Conservation (phyloP, 2,113 vertebrate genomes). For the Gasterosteus nipponicus region DNA sequence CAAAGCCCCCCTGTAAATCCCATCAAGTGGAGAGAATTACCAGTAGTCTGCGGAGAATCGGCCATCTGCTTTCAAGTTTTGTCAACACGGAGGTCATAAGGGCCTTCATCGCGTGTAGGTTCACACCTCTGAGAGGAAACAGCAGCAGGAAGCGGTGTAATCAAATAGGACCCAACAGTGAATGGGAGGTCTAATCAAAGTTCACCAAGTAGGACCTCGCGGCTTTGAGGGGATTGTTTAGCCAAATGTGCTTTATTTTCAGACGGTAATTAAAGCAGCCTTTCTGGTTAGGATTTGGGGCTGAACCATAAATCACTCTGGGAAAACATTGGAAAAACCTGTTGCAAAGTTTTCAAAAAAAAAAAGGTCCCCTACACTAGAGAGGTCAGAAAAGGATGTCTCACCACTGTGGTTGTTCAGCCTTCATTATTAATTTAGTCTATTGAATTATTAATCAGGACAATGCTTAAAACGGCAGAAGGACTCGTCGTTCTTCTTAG, state of each 20-base stretch:
- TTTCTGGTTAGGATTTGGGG: background rate
- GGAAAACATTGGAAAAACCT: conserved; percentile 51
- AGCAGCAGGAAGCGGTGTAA: background rate
- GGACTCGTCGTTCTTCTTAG: conserved; percentile 57
- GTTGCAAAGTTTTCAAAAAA: conserved; percentile 54
- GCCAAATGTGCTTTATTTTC: conserved; percentile 16
- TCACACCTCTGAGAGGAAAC: conserved; percentile 14
- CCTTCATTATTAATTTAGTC: conserved; percentile 75
- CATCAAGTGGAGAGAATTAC: conserved; percentile 62
- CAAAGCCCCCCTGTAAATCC: conserved; percentile 63
- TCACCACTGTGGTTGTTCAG: conserved; percentile 68
- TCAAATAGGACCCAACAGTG: background rate
- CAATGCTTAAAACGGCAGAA: conserved; percentile 61
- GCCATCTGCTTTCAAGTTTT: conserved; percentile 51
- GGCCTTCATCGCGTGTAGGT: conserved; percentile 19
- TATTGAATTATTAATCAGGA: conserved; percentile 70
- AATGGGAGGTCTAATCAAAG: conserved; percentile 7
- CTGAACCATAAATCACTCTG: background rate
- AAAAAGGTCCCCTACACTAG: conserved; percentile 11
- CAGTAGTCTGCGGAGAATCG: conserved; percentile 50
- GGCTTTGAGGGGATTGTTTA: background rate
- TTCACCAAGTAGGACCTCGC: background rate
- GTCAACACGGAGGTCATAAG: conserved; percentile 42
- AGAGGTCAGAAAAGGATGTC: conserved; percentile 69
- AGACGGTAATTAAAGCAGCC: conserved; percentile 7